These are phyloP conservation scores for Calameuta idolon DNA, from an alignment of 2,888 invertebrate species.

Conservation along the genomic window DNA sequence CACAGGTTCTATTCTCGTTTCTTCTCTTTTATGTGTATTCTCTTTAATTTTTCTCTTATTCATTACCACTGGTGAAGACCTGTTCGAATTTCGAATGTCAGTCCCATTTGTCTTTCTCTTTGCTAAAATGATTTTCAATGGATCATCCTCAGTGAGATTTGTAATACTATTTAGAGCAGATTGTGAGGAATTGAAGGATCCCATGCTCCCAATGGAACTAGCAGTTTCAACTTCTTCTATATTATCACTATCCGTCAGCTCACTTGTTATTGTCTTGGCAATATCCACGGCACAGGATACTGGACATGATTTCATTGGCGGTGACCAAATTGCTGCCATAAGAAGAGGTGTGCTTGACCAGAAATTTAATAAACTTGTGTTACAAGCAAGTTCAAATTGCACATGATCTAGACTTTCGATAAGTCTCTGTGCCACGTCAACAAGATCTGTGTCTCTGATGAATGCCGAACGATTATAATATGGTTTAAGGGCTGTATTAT, in stretches of 20 bases:
- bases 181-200: slow-evolving; percentile 58
- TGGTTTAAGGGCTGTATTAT: slow-evolving; percentile 81
- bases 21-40: slow-evolving; percentile 16
- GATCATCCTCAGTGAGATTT: slow-evolving; percentile 77
- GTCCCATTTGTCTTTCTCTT: slow-evolving; percentile 56
- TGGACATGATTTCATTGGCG: slow-evolving; percentile 81
- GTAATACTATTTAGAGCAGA: slow-evolving; percentile 52
- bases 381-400: slow-evolving; percentile 68
- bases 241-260: slow-evolving; percentile 45
- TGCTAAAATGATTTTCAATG: slow-evolving; percentile 76
- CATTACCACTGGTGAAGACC: slow-evolving; percentile 10
- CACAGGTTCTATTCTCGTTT: slow-evolving; percentile 1
- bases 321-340: slow-evolving; percentile 87
- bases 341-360: slow-evolving; percentile 89
- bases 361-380: slow-evolving; percentile 84
- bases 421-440: slow-evolving; percentile 82
- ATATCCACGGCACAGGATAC: slow-evolving; percentile 83
- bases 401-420: slow-evolving; percentile 79
- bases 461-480: slow-evolving; percentile 88
- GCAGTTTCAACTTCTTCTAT: slow-evolving; percentile 58
- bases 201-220: slow-evolving; percentile 62
- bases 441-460: slow-evolving; percentile 83
- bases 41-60: slow-evolving; percentile 17
- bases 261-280: slow-evolving; percentile 73
- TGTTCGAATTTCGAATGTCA: slow-evolving; percentile 33